Base-by-base conservation (phyloP, 1,140 invertebrate species). In the Achatina immaculata region DNA sequence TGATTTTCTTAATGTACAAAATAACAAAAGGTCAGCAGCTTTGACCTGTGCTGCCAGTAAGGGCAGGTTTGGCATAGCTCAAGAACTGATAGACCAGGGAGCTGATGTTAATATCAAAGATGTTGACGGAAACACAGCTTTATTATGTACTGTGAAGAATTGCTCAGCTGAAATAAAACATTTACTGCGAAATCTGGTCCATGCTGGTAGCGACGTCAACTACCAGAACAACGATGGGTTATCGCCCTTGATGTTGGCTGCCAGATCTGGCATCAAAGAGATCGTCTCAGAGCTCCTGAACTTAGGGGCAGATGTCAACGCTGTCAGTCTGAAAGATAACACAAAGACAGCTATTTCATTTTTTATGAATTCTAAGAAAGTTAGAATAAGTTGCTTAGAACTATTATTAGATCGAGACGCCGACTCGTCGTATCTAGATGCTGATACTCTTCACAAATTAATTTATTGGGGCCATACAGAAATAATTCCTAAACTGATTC, bases 41-140 rank as follows among this genome's bases (percentile, higher is more conserved):
- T 7, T 69, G 1, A 40, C n/a, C 19, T 2, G 2, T 19, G 38
- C 36, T 19, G 40, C 31, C 4, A 40, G 42, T 19, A 4, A 43
- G 1, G 24, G 68, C 3, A 69, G 42, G 2, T 3, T 69, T 40
- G 11, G 24, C 1, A 21, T 43, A 24, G 21, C 42, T 9, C 1
- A 40, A 43, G 36, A 24, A 1, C 68, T 69, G 9, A 24, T 42
- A 69, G 36, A 69, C 0, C 16, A 42, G 1, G 68, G 40, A 21
- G 68, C 68, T 42, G 68, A 69, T 69, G 7, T 43, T 6, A 40
- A 69, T 24, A 42, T 69, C 1, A 40, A 69, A 43, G 68, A 69
- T 42, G n/a, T 21, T 6, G 19, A 69, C 4, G 68, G 38, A 43
- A 69, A 69, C 24, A 69, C 38, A 3, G 36, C 68, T 19, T 42